These are phyloP conservation scores for Chydorus sphaericus DNA, from an alignment of 2,888 invertebrate species.

Conservation along the genomic window DNA sequence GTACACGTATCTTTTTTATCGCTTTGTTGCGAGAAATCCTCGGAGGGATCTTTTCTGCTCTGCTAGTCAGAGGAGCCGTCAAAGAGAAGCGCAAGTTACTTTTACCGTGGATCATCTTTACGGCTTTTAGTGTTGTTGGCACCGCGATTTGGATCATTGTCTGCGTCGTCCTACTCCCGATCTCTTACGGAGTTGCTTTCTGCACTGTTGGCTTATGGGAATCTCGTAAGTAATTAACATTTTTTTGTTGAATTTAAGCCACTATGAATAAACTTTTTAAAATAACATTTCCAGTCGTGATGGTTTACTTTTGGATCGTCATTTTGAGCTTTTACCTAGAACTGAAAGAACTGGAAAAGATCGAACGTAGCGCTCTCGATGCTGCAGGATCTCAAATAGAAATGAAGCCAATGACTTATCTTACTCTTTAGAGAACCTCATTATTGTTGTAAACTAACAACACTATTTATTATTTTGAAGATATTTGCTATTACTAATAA, in stretches of 20 bases:
- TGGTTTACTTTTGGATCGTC: neutral
- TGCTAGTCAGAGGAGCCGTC: slow-evolving; percentile 13
- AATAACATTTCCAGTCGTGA: neutral
- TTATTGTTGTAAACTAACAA: too few relatives aligned
- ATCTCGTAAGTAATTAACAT: too few relatives aligned
- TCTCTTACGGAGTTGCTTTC: slow-evolving; percentile 5
- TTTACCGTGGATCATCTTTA: slow-evolving; percentile 15
- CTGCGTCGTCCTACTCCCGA: neutral
- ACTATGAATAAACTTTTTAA: neutral
- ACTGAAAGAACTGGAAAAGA: neutral
- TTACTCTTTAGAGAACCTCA: too few relatives aligned
- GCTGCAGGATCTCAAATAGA: too few relatives aligned
- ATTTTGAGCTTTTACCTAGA: neutral
- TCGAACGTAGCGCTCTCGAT: too few relatives aligned
- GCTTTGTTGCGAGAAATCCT: slow-evolving; percentile 10
- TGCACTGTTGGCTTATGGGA: slow-evolving; percentile 9
- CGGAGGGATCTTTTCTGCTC: slow-evolving; percentile 12
- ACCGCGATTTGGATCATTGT: slow-evolving; percentile 2
- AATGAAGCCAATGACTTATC: too few relatives aligned
- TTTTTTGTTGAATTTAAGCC: neutral
- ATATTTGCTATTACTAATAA: too few relatives aligned
- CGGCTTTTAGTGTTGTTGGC: slow-evolving; percentile 7
- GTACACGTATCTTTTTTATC: slow-evolving; percentile 11
- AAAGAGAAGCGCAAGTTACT: slow-evolving; percentile 13
- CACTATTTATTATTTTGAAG: too few relatives aligned